Base-by-base conservation (phyloP, 2,888 invertebrate species). In the Labia minor region DNA sequence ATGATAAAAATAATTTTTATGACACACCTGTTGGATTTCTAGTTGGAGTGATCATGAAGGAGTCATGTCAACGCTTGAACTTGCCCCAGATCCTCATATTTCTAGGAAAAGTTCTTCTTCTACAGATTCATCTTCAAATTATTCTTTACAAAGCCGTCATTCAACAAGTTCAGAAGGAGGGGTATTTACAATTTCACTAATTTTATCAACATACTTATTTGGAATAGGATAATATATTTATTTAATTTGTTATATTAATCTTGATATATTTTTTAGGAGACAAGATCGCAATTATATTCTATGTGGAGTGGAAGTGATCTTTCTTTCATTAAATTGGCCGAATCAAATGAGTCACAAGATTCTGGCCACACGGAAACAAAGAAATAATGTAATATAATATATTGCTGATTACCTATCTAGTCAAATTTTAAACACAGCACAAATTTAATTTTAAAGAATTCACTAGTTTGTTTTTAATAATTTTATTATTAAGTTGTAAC, bases 51-150 rank as follows among this genome's bases (percentile, higher is more conserved):
- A 70, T 14, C 64, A 66, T 18, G 70, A 68, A 20, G 64, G 33
- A 71, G 74, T n/a, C 74, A 71, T 68, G 71, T 71, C 67, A 77
- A 77, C 62, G 20, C 64, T 21, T 62, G 64, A 18, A 37, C 67
- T 1, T 64, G 64, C 64, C 26, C 37, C 6, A 18, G 72, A 68
- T 77, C 78, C 79, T 37, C 72, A 82, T 68, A 79, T 81, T 14
- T 83, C 83, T 20, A 78, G 83, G 20, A 83, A 84, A 74, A 83
- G 82, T 74, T 83, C 83, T 71, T 83, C 83, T 61, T 84, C 84
- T 0, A 83, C 83, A 3, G 84, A 84, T 69, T 83, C 83, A 37
- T 83, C 80, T 1, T 81, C 81, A 4, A 80, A 83, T 73, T 75
- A 83, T 37, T 83, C 83, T 2, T 81, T 82, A 37, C 83, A 83